These are phyloP conservation scores for Brachyopa scutellaris DNA, from an alignment of 2,888 invertebrate genomes.

Conservation along the genomic window DNA sequence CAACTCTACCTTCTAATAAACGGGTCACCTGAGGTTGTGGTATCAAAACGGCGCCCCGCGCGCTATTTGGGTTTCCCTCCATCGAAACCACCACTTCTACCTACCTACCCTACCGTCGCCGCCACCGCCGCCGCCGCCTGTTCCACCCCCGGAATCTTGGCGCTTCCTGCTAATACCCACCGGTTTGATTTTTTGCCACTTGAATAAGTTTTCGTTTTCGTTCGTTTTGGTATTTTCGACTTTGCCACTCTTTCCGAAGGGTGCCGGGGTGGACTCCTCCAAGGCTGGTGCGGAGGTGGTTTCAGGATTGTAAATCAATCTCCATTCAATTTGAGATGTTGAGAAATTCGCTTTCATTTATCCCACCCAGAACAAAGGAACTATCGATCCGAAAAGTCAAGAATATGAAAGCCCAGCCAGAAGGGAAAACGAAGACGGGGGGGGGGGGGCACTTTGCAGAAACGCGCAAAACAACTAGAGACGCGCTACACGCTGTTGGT, in stretches of 20 bases:
- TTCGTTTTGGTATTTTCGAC: constrained; percentile 50
- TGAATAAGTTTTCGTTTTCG: constrained; percentile 63
- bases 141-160: neutral
- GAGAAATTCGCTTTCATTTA: constrained; percentile 72
- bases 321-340: constrained; percentile 68
- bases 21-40: too few species aligned
- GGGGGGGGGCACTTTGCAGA: neutral
- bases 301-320: constrained; percentile 70
- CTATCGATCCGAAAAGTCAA: constrained; percentile 71
- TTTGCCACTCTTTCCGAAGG: constrained; percentile 9
- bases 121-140: too few species aligned
- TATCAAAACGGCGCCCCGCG: too few species aligned
- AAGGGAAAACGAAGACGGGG: neutral
- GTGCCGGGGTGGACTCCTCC: neutral
- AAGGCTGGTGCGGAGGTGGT: constrained; percentile 13
- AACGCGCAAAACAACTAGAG: constrained; percentile 14
- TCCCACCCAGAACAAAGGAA: constrained; percentile 56
- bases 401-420: constrained; percentile 56
- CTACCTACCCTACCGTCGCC: too few species aligned
- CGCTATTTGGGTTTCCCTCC: too few species aligned
- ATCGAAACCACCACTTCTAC: too few species aligned
- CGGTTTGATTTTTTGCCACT: constrained; percentile 58
- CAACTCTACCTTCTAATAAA: too few species aligned
- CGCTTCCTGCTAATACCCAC: neutral
- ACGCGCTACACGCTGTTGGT: constrained; percentile 8